phyloP scores from a whole-genome alignment of 2,113 vertebrate genomes.

The Ovis aries region ARS-UI_Ramb_v3.0 NC_056054.1:209058001-209058500 shows the following conservation, averaged over 20 bases:
- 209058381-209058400: conserved; percentile 1
- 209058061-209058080: background rate
- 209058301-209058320: background rate
- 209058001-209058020: background rate
- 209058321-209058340: background rate
- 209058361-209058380: background rate
- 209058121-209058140: background rate
- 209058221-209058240: background rate
- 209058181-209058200: background rate
- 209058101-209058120: background rate
- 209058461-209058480: no score
- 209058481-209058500: no score
- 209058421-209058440: background rate
- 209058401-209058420: background rate
- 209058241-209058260: background rate
- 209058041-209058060: background rate
- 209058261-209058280: background rate
- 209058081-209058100: background rate
- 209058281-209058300: background rate
- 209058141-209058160: background rate
- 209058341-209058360: background rate
- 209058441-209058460: background rate
- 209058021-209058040: background rate
- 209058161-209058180: background rate
- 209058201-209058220: background rate